Evolutionary conservation across 1,140 invertebrate genomes (phyloP).

Genomic region (Lordiphosa clarofinis): DNA sequence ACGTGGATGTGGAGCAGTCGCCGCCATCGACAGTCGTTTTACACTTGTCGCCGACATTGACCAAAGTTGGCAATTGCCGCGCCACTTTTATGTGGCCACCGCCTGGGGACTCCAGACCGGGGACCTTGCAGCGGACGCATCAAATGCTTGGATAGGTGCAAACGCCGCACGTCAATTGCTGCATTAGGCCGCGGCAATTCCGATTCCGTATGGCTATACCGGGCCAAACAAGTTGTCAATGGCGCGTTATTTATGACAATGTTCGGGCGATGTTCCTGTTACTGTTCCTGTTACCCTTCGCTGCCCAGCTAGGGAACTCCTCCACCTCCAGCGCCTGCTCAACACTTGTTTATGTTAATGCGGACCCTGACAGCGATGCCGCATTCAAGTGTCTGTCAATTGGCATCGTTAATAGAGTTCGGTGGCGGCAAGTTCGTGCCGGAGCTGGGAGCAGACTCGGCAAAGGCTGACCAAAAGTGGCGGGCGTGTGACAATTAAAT

Average conservation of each 20-base stretch:
- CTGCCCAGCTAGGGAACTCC: constrained; percentile 8
- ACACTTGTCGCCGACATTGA: constrained; percentile 76
- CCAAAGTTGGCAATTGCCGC: constrained; percentile 77
- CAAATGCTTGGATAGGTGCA: constrained; percentile 67
- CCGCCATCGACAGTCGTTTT: constrained; percentile 65
- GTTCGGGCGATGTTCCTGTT: constrained; percentile 68
- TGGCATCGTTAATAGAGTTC: constrained; percentile 75
- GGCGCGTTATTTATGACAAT: constrained; percentile 77
- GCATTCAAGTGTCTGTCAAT: constrained; percentile 77
- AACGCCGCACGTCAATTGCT: constrained; percentile 75
- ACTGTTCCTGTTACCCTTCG: constrained; percentile 17
- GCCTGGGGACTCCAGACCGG: constrained; percentile 40
- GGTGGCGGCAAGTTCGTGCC: constrained; percentile 50
- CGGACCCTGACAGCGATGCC: constrained; percentile 48
- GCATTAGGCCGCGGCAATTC: constrained; percentile 54
- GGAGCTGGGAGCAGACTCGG: not conserved
- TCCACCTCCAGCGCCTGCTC: constrained; percentile 24
- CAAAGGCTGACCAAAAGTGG: constrained; percentile 60
- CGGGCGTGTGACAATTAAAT: constrained; percentile 78
- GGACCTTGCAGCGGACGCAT: constrained; percentile 45
- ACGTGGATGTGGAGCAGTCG: constrained; percentile 31
- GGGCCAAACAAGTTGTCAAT: constrained; percentile 70
- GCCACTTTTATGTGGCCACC: constrained; percentile 74
- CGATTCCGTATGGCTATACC: constrained; percentile 31
- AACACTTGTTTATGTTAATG: constrained; percentile 70